These are phyloP conservation scores for Ctenopoma multispine DNA, from an alignment of 2,797 vertebrate genomes.

Conservation along the genomic window DNA sequence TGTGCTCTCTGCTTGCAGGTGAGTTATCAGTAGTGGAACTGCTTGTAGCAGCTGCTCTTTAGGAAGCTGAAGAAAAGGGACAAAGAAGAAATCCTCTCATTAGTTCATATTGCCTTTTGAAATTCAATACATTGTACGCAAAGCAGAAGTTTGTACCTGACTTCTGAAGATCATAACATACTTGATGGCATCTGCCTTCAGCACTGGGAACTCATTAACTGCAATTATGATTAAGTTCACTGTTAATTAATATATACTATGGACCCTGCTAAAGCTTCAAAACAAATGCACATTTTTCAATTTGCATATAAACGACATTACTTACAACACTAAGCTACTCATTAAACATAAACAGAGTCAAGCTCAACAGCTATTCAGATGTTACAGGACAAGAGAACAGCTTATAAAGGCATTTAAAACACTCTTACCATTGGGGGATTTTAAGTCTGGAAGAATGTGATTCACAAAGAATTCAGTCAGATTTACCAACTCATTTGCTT, in stretches of 20 bases:
- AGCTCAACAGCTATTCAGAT: neutral
- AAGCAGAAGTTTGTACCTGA: conserved; percentile 85
- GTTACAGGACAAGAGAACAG: neutral
- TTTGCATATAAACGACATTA: neutral
- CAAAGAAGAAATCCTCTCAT: neutral
- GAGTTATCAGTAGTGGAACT: conserved; percentile 91
- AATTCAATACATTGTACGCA: neutral
- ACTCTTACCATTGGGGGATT: conserved; percentile 90
- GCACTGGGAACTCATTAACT: conserved; percentile 99
- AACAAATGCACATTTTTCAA: neutral
- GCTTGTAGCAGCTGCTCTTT: conserved; percentile 95
- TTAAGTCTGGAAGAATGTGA: conserved; percentile 95
- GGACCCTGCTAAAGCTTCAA: neutral
- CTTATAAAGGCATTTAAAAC: neutral
- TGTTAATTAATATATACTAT: neutral
- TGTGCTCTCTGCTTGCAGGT: conserved; percentile 94
- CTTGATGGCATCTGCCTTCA: conserved; percentile 98
- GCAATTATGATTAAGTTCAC: conserved; percentile 25
- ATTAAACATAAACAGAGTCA: neutral
- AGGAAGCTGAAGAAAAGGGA: conserved; percentile 86
- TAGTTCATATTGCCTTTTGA: neutral
- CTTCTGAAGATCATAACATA: conserved; percentile 99
- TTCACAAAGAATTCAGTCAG: conserved; percentile 96
- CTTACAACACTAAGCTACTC: neutral
- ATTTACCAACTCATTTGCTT: conserved; percentile 98